Evolutionary conservation across 2,888 invertebrate genomes (phyloP), one percentile per base, ranked within the genome.

Genomic region (Beris morrisii): DNA sequence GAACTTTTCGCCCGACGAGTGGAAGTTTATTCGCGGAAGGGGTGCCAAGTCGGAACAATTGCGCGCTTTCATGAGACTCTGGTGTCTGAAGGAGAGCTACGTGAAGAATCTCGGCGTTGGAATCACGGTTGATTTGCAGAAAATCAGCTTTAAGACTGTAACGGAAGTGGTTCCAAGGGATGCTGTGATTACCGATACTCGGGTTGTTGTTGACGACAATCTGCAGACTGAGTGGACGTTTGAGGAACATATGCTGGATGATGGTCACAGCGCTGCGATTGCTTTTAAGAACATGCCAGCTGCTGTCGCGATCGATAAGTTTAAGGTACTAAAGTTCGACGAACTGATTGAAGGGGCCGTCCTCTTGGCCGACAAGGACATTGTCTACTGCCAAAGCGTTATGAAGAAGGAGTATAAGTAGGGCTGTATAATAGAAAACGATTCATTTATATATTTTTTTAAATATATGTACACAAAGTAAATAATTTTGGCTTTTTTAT

Each of bases 61-160:
- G 44, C 83, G 83, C 13, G 88, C 88, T 75, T 97, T 97, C 80
- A 95, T 90, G 78, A 84, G 97, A 69, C 85, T 91, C 75, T 97
- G 97, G 97, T 91, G 94, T 73, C 82, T 97, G 57, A 97, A 97
- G 80, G 97, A 97, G 79, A 91, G 95, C 76, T 95, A 94, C 77
- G 91, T 94, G 0, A 97, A 97, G 82, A 95, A 96, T 70, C 84
- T 89, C 64, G 96, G 97, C 22, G 82, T 89, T 30, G 97, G 97
- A 38, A 88, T 97, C 64, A 89, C 89, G 0, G 83, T 90, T 70
- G 87, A 92, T 74, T 83, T 97, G 53, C 83, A 86, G 71, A 84
- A 88, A 71, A 85, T 97, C 48, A 88, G 88, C 80, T 97, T 97
- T 79, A 78, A 83, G 59, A 81, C 91, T 15, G 84, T 84, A 67